A percentile compares a stretch with the other conserved stretches of the same genome.
phyloP scores from a whole-genome alignment of 2,797 vertebrate genomes.

The Sebastes matsubarae region DNA sequence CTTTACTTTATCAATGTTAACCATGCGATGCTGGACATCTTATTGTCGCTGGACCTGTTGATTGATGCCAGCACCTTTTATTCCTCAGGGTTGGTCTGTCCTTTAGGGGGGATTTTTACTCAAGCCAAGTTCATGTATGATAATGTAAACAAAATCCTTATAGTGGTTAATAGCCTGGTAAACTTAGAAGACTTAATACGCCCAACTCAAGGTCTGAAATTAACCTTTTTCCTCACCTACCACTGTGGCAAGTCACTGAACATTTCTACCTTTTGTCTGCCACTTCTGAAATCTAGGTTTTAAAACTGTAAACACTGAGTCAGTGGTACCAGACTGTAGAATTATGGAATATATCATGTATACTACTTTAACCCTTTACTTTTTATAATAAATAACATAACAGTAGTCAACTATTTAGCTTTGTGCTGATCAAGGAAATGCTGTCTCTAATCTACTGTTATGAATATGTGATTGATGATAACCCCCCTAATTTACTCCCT shows the following conservation, averaged over 20 bases:
- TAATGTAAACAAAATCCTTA: not conserved
- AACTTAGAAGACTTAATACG: not conserved
- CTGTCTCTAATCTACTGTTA: not conserved
- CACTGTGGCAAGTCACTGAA: no score
- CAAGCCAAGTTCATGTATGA: not conserved
- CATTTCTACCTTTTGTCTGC: no score
- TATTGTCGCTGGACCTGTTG: constrained; percentile 35
- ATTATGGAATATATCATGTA: no score
- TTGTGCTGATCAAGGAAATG: fast-evolving
- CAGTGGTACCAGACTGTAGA: no score
- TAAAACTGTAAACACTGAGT: no score
- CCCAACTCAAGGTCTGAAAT: not conserved
- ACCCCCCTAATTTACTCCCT: not conserved
- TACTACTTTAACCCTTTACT: not conserved
- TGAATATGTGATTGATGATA: not conserved
- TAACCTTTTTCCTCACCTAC: no score
- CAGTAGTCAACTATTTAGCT: fast-evolving
- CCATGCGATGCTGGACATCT: fast-evolving
- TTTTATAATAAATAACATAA: not conserved
- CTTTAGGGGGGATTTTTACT: not conserved
- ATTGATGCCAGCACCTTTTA: not conserved
- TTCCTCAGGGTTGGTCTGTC: not conserved
- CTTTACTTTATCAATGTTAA: not conserved
- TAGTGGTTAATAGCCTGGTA: not conserved
- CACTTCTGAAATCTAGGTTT: no score